phyloP scores from a whole-genome alignment of 2,797 vertebrate species.

The Urosaurus nigricauda region DNA sequence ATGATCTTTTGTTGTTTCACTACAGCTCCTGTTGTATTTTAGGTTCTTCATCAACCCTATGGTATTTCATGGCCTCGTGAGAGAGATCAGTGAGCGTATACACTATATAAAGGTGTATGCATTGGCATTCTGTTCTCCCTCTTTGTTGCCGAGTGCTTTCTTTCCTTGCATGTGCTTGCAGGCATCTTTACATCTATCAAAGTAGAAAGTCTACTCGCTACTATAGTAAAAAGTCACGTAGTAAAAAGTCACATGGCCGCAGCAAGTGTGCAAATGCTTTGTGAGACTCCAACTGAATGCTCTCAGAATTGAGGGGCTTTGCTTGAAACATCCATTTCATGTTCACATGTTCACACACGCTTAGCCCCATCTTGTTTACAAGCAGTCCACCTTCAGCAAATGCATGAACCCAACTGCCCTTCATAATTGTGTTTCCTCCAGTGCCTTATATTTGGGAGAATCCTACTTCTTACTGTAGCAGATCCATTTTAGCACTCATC shows the following conservation, averaged over 20 bases:
- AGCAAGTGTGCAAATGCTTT: too few species aligned
- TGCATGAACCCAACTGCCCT: not conserved
- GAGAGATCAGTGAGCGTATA: not conserved
- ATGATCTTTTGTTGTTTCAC: conserved; percentile 5
- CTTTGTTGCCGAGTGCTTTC: not conserved
- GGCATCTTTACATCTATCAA: not conserved
- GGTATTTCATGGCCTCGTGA: not conserved
- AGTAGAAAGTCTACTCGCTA: not conserved
- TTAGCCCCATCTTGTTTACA: too few species aligned
- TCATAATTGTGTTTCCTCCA: not conserved
- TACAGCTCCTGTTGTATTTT: not conserved
- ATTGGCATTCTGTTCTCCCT: not conserved
- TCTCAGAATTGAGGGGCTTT: too few species aligned
- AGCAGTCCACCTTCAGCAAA: too few species aligned
- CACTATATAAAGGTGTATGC: not conserved
- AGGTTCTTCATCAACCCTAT: not conserved
- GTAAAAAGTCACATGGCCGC: not conserved
- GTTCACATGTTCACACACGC: too few species aligned
- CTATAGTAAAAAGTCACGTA: not conserved
- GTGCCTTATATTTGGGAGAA: not conserved
- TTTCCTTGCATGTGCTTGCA: not conserved
- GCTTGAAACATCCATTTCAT: too few species aligned
- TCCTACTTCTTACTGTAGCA: too few species aligned
- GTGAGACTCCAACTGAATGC: too few species aligned
- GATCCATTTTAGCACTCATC: not conserved